phyloP scores from a whole-genome alignment of 2,113 vertebrate species.

The Rhea pennata region DNA sequence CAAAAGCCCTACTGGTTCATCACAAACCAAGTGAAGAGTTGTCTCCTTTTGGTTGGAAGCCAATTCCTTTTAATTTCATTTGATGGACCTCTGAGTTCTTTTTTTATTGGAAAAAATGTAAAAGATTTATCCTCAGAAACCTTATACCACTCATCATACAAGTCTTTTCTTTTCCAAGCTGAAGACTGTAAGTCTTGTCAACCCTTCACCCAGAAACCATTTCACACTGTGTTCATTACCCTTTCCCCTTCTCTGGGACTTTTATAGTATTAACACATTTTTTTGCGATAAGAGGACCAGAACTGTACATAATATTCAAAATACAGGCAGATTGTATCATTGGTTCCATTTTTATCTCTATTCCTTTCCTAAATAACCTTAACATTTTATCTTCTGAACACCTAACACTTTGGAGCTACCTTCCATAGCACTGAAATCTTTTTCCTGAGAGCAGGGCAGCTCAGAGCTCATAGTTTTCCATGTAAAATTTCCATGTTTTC shows the following conservation, averaged over 20 bases:
- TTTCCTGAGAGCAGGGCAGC: not conserved
- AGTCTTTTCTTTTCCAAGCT: not conserved
- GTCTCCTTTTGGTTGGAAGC: not conserved
- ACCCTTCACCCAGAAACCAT: not conserved
- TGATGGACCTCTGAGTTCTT: not conserved
- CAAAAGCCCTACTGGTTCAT: not conserved
- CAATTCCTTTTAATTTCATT: not conserved
- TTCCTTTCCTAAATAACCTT: not conserved
- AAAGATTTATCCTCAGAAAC: not conserved
- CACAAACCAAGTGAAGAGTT: not conserved
- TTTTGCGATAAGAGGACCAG: not conserved
- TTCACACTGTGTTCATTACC: not conserved
- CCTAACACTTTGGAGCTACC: not conserved
- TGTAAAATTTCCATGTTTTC: not conserved
- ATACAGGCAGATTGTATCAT: not conserved
- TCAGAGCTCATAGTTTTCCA: not conserved
- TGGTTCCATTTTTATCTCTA: not conserved
- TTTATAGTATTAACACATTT: not conserved
- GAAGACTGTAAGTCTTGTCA: not conserved
- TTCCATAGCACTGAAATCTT: rapidly evolving
- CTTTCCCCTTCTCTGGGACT: not conserved
- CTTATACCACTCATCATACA: not conserved
- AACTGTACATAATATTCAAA: not conserved
- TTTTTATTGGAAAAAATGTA: not conserved
- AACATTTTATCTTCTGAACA: not conserved